Evolutionary conservation across 2,797 vertebrate genomes (phyloP).

Genomic region (Premnoplex brunnescens): DNA sequence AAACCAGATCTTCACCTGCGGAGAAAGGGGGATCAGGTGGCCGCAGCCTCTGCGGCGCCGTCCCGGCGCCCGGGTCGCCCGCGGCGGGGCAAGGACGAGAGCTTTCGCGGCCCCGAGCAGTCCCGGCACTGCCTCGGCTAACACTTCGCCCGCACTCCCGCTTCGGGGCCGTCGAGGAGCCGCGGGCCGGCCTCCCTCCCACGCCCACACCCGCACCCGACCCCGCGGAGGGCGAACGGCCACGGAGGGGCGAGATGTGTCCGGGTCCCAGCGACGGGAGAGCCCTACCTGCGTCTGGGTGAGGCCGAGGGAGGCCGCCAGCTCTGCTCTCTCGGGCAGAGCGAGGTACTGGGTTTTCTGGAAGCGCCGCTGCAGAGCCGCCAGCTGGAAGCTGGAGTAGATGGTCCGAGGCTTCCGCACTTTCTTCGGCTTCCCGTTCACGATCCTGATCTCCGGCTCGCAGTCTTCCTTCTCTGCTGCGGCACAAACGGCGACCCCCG

Average conservation of each 20-base stretch:
- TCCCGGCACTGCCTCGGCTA: not conserved
- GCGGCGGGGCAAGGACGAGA: not conserved
- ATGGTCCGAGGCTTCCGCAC: conserved; percentile 96
- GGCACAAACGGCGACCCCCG: not conserved
- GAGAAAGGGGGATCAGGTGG: not conserved
- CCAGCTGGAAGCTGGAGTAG: conserved; percentile 98
- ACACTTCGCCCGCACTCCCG: not conserved
- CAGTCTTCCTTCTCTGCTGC: conserved; percentile 94
- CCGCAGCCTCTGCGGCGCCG: not conserved
- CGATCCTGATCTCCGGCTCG: conserved; percentile 95
- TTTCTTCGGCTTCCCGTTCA: conserved; percentile 99
- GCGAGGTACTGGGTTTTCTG: conserved; percentile 98
- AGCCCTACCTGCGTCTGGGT: conserved; percentile 93
- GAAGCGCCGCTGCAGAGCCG: conserved; percentile 93
- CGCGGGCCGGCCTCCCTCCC: not conserved
- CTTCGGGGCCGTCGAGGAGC: not conserved
- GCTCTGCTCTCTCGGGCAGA: conserved; percentile 92
- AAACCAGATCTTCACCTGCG: conserved; percentile 95
- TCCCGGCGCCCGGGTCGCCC: not conserved
- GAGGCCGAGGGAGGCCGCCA: conserved; percentile 94
- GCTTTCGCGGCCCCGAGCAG: not conserved
- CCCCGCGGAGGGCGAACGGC: not conserved
- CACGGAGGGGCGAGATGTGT: not conserved
- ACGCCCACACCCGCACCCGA: not conserved
- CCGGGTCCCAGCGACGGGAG: not conserved